Conservation (phyloP, 2,888 invertebrate species). For the Fabriciana adippe region DNA sequence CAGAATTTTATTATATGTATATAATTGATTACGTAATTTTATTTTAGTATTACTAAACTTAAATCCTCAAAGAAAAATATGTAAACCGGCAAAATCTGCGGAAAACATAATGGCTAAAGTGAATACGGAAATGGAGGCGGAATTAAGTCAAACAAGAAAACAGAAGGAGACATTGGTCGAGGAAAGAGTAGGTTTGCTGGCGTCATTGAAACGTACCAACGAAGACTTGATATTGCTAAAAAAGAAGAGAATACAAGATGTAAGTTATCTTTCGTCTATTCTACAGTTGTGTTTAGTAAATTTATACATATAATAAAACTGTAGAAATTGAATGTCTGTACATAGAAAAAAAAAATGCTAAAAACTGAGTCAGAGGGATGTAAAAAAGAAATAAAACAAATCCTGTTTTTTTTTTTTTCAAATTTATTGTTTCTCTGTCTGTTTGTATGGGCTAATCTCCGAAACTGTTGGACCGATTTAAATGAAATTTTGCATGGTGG, state of each 20-base stretch:
- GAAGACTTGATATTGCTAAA: constrained; percentile 89
- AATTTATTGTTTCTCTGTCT: too few relatives aligned
- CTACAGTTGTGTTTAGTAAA: neutral
- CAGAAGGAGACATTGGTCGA: constrained; percentile 75
- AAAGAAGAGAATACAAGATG: constrained; percentile 90
- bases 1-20: too few relatives aligned
- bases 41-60: constrained; percentile 67
- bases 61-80: constrained; percentile 67
- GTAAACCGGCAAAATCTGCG: constrained; percentile 64
- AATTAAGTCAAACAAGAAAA: constrained; percentile 66
- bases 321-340: too few relatives aligned
- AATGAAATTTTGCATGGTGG: too few relatives aligned
- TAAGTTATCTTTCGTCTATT: constrained; percentile 70
- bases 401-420: too few relatives aligned
- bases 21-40: constrained; percentile 14
- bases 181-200: constrained; percentile 81
- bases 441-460: too few relatives aligned
- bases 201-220: constrained; percentile 87
- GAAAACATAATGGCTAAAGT: constrained; percentile 68
- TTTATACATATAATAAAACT: too few relatives aligned
- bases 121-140: constrained; percentile 71
- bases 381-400: too few relatives aligned
- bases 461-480: too few relatives aligned
- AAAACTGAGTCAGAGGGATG: too few relatives aligned
- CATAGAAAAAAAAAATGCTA: too few relatives aligned